Conservation (phyloP, 2,113 vertebrate species). For the Hippopotamus amphibius region DNA sequence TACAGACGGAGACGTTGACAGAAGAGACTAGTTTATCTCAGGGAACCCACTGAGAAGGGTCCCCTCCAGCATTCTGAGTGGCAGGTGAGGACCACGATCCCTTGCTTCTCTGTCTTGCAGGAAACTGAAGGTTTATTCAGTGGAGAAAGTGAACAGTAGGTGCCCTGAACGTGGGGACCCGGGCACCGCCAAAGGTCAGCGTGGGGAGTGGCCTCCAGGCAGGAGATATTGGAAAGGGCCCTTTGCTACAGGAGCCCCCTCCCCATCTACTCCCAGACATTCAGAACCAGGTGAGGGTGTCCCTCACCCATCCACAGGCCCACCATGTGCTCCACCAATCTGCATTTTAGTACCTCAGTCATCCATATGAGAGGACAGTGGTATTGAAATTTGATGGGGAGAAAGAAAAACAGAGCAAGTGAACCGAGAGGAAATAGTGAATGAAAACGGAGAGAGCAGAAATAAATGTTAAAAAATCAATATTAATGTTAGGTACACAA, state of each 20-base stretch:
- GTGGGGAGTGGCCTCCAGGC: neutral
- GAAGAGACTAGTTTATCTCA: neutral
- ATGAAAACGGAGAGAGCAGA: neutral
- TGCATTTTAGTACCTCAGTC: neutral
- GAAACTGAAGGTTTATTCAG: neutral
- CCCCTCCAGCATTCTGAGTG: rapidly evolving
- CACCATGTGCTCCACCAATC: rapidly evolving
- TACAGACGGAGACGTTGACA: rapidly evolving
- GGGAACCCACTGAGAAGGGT: no score
- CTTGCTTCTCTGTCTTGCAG: neutral
- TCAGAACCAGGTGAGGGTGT: neutral
- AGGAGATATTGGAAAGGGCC: neutral
- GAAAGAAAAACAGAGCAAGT: neutral
- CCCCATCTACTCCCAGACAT: neutral
- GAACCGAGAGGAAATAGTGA: neutral
- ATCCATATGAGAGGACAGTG: neutral
- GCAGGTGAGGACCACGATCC: no score
- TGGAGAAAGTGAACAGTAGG: neutral
- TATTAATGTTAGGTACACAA: neutral
- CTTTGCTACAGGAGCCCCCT: neutral
- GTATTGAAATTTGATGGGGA: neutral
- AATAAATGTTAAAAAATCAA: neutral
- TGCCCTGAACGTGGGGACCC: neutral
- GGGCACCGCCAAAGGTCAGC: no score
- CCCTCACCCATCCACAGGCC: rapidly evolving